These are phyloP conservation scores for Eueides isabella DNA, from an alignment of 1,140 invertebrate genomes.

Conservation along the genomic window DNA sequence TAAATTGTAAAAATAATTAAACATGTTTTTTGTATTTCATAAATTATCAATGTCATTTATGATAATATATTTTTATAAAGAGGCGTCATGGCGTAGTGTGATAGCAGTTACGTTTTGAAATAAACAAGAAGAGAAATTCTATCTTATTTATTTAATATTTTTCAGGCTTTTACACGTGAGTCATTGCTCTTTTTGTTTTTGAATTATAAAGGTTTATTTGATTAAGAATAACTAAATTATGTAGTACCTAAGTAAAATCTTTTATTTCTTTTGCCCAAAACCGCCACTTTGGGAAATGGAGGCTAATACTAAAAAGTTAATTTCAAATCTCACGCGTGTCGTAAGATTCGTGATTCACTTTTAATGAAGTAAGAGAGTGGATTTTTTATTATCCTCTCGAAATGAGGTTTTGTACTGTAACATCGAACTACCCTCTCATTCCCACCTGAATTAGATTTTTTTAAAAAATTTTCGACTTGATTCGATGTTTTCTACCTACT, in stretches of 20 bases:
- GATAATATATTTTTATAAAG: too few relatives aligned
- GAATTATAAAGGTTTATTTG: neutral
- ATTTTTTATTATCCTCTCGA: constrained; percentile 19
- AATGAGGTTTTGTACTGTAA: neutral
- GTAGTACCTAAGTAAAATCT: neutral
- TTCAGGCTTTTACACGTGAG: too few relatives aligned
- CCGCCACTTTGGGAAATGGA: neutral
- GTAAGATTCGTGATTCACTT: constrained; percentile 23
- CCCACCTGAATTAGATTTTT: constrained; percentile 1
- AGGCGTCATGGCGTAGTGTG: too few relatives aligned
- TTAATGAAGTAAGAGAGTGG: constrained; percentile 21
- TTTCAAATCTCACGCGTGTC: constrained; percentile 20
- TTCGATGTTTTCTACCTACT: neutral
- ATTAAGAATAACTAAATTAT: neutral
- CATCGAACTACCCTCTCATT: neutral
- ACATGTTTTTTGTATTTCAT: too few relatives aligned
- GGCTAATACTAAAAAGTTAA: constrained; percentile 15
- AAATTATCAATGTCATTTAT: too few relatives aligned
- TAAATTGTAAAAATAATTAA: too few relatives aligned
- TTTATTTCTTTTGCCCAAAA: constrained; percentile 13
- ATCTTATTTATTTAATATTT: too few relatives aligned
- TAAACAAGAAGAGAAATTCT: too few relatives aligned
- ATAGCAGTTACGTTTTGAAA: too few relatives aligned
- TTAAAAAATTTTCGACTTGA: neutral
- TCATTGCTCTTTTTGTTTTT: neutral